phyloP scores from a whole-genome alignment of 2,113 vertebrate genomes.

The Trematocara unimaculatum region DNA sequence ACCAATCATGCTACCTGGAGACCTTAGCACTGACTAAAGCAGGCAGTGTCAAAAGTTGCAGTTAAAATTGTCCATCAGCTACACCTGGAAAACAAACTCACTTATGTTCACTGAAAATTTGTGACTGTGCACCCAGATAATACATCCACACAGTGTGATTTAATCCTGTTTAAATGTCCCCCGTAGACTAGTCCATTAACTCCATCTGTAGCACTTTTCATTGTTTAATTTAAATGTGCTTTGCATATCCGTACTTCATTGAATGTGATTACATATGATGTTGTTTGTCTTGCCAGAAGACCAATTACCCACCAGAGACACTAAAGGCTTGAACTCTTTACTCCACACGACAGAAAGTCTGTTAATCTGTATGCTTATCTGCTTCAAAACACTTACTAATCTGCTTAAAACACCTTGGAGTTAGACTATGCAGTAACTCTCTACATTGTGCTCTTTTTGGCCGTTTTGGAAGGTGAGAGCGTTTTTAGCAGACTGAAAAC shows the following conservation, averaged over 20 bases:
- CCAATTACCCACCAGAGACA: conserved; percentile 23
- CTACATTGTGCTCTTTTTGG: not conserved
- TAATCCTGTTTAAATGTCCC: not conserved
- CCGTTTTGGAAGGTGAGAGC: not conserved
- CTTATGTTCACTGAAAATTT: not conserved
- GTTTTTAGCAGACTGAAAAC: conserved; percentile 10
- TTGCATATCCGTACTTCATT: conserved; percentile 5
- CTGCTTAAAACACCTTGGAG: conserved; percentile 31
- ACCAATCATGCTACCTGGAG: not conserved
- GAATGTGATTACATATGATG: conserved; percentile 6
- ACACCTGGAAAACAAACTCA: not conserved
- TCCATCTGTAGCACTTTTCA: conserved; percentile 18
- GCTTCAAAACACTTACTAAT: conserved; percentile 40
- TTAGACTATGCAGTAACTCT: not conserved
- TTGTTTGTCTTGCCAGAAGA: conserved; percentile 32
- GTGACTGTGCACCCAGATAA: not conserved
- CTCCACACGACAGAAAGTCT: not conserved
- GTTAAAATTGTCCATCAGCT: not conserved
- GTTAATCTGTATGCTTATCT: conserved; percentile 49
- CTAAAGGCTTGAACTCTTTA: conserved; percentile 5
- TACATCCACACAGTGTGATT: not conserved
- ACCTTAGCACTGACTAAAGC: not conserved
- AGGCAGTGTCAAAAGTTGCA: not conserved
- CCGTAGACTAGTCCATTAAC: not conserved
- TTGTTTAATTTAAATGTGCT: conserved; percentile 11